Evolutionary conservation across 2,888 invertebrate genomes (phyloP), one percentile per base, ranked within the genome.

Genomic region (Hipparchia sbordonii): DNA sequence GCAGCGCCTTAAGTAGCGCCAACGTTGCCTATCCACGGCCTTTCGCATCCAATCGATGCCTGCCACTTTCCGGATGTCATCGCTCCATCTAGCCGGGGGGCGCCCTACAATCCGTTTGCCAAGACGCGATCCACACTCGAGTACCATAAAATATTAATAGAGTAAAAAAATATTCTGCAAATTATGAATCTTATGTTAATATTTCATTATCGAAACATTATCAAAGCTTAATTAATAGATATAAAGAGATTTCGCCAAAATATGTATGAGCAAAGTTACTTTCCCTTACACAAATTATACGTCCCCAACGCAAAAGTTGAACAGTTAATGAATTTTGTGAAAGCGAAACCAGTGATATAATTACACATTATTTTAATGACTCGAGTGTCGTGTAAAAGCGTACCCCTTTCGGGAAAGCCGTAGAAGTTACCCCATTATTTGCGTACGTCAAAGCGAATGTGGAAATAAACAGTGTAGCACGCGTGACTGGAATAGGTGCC

Each of bases 401-500:
- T 71, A 60, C 67, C 61, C 68, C 63, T 69, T 66, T 81, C 77
- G 79, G 80, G 81, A 81, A 81, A 84, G 84, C 82, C 83, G 81
- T 81, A 85, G 82, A 85, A 89, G 85, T 86, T 84, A 83, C 82
- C 82, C 85, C 84, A 86, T 91, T 90, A 90, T 89, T 90, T 89
- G 88, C 86, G 85, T 82, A 86, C 82, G 82, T 84, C 84, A 83
- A 84, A 85, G 84, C 84, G 84, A 88, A 90, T 87, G 87, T 87
- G 89, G 87, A 39, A 39, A 90, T 90, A 91, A 91, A 91, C 90
- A 90, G 83, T 79, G 77, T 78, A 79, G 78, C 80, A 84, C 81
- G 83, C 92, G 92, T 92, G 92, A 90, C 89, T 84, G 67, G 90
- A 91, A 91, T 92, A 84, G 86, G 88, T 84, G 80, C 80, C 81